A percentile compares a stretch with the other conserved stretches of the same genome.
Conservation (phyloP, 2,113 vertebrate genomes). For the Saccopteryx bilineata region DNA sequence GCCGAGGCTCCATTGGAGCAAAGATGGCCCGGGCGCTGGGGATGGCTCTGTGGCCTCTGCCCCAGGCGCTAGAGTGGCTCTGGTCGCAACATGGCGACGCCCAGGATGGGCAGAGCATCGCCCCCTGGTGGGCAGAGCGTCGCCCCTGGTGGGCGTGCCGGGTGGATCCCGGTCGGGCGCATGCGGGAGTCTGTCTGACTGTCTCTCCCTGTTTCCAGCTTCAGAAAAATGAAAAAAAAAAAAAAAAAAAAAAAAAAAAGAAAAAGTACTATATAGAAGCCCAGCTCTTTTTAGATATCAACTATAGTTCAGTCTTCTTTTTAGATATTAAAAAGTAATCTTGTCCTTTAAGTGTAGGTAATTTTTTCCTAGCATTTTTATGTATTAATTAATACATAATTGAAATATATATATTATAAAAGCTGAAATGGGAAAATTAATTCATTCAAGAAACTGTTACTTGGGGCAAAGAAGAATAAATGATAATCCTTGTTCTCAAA, state of each 20-base stretch:
- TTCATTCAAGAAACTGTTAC: neutral
- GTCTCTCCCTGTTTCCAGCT: too few species aligned
- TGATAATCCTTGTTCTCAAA: neutral
- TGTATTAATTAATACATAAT: neutral
- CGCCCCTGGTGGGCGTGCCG: too few species aligned
- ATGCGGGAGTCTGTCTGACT: too few species aligned
- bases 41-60: too few species aligned
- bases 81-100: too few species aligned
- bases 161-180: too few species aligned
- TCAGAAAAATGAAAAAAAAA: too few species aligned
- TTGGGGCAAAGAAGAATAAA: neutral
- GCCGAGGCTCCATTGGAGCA: too few species aligned
- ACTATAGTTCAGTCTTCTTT: neutral
- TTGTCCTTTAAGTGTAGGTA: neutral
- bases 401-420: neutral
- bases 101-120: too few species aligned
- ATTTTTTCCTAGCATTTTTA: neutral
- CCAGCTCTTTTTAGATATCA: neutral
- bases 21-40: too few species aligned
- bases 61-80: too few species aligned
- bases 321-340: neutral
- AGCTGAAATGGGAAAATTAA: neutral
- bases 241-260: neutral
- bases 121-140: too few species aligned
- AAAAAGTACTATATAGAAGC: neutral